Conservation (phyloP, 2,888 invertebrate genomes). For the Callyntrura guangdongensis region DNA sequence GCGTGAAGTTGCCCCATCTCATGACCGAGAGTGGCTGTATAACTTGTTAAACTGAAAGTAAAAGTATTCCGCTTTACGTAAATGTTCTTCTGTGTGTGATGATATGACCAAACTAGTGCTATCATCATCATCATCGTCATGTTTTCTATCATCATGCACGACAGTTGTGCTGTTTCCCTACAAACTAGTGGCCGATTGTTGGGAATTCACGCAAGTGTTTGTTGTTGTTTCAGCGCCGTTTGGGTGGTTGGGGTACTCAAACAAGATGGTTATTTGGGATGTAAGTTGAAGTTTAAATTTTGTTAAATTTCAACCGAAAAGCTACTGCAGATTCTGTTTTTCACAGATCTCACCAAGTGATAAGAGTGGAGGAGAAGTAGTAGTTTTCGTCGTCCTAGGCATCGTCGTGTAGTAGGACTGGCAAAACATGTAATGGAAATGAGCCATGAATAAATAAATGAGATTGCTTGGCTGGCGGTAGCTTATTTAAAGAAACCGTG, state of each 20-base stretch:
- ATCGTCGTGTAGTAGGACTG: not conserved
- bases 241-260: constrained; percentile 62
- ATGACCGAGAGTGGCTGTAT: constrained; percentile 19
- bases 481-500: constrained; percentile 65
- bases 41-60: not conserved
- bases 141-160: not conserved
- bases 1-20: constrained; percentile 37
- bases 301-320: constrained; percentile 73
- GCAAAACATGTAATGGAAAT: constrained; percentile 65
- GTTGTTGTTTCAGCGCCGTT: constrained; percentile 59
- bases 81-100: not conserved
- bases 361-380: constrained; percentile 3
- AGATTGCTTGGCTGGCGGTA: constrained; percentile 68
- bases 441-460: constrained; percentile 74
- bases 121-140: not conserved
- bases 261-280: constrained; percentile 40
- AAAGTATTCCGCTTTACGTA: constrained; percentile 15
- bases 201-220: constrained; percentile 51
- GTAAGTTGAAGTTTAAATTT: constrained; percentile 63
- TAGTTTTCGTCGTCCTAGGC: not conserved
- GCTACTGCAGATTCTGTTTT: constrained; percentile 65
- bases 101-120: constrained; percentile 4
- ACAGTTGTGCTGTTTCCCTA: constrained; percentile 57
- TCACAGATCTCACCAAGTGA: constrained; percentile 35
- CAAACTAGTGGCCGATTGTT: constrained; percentile 68